phyloP scores from a whole-genome alignment of 2,888 invertebrate species.

The Crematogaster levior region DNA sequence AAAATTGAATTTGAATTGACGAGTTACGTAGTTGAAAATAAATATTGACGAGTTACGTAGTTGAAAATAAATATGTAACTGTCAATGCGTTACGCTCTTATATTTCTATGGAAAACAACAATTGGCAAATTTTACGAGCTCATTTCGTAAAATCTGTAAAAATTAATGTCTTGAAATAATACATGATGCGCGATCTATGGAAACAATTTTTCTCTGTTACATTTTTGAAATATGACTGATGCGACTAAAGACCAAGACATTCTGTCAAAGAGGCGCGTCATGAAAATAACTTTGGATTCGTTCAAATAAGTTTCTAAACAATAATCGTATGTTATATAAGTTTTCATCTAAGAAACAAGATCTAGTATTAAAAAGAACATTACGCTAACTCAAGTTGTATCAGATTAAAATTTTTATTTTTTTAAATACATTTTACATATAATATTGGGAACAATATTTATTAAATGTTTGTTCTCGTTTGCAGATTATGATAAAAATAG shows the following conservation, averaged over 20 bases:
- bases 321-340: neutral
- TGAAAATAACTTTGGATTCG: neutral
- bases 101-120: constrained; percentile 7
- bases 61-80: constrained; percentile 64
- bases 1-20: constrained; percentile 65
- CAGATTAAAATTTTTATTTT: neutral
- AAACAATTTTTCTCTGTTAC: neutral
- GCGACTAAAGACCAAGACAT: neutral
- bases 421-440: neutral
- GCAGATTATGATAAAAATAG: constrained; percentile 24
- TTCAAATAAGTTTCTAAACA: neutral
- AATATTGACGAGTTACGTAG: constrained; percentile 54
- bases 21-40: constrained; percentile 39
- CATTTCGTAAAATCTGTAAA: constrained; percentile 1
- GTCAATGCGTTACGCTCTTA: constrained; percentile 43
- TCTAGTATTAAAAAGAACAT: neutral
- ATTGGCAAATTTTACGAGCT: neutral
- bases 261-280: neutral
- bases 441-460: neutral
- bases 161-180: constrained; percentile 4
- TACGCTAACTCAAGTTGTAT: neutral
- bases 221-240: constrained; percentile 1
- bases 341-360: neutral
- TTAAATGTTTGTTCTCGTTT: neutral
- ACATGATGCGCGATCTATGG: neutral